Evolutionary conservation across 92 coral and sea anemone genomes (phyloP).

Genomic region (Chrysogorgia sp.): DNA sequence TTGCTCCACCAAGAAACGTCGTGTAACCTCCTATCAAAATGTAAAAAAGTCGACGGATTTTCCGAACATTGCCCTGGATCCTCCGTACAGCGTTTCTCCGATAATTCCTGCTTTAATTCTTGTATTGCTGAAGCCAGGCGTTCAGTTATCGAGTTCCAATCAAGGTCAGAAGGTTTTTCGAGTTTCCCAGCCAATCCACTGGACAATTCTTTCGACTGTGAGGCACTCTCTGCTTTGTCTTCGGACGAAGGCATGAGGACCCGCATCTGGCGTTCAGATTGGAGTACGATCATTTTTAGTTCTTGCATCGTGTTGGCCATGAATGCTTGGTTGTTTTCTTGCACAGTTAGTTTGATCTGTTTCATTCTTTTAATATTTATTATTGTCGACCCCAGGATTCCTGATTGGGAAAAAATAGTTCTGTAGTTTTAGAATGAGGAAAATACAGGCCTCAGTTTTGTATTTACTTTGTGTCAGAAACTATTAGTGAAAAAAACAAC

Average conservation of each 20-base stretch:
- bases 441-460: too few relatives aligned
- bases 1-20: conserved; percentile 31
- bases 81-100: neutral
- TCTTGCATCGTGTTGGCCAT: conserved; percentile 69
- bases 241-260: neutral
- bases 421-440: neutral
- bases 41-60: neutral
- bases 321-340: conserved; percentile 67
- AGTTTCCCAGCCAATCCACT: conserved; percentile 22
- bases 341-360: conserved; percentile 83
- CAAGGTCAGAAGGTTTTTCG: neutral
- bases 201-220: neutral
- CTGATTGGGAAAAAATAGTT: conserved; percentile 38
- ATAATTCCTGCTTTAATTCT: neutral
- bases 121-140: neutral
- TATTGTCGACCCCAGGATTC: conserved; percentile 84
- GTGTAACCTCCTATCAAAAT: neutral
- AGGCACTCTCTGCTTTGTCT: neutral
- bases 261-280: too few relatives aligned
- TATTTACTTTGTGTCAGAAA: too few relatives aligned
- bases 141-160: neutral
- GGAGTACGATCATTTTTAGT: conserved; percentile 39
- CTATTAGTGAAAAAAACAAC: too few relatives aligned
- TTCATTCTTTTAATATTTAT: conserved; percentile 81
- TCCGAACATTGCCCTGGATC: neutral